These are phyloP conservation scores for Erynnis tages DNA, from an alignment of 2,888 invertebrate genomes.

Conservation along the genomic window DNA sequence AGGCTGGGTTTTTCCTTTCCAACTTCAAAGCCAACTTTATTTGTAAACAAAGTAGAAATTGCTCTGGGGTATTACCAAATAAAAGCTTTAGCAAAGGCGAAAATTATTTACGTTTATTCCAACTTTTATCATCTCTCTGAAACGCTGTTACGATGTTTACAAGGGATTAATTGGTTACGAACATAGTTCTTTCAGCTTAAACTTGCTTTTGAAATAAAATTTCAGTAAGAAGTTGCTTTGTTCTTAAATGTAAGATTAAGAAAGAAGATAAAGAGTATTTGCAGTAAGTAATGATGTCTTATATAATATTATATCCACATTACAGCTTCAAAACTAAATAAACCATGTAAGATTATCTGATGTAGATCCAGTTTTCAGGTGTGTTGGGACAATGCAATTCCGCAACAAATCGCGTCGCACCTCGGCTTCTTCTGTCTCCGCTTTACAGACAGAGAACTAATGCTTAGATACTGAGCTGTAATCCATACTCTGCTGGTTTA, in stretches of 20 bases:
- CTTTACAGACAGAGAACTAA: conserved; percentile 18
- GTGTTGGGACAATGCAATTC: conserved; percentile 39
- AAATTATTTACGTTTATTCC: conserved; percentile 55
- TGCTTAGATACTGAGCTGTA: conserved; percentile 4
- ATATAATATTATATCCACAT: too few species aligned
- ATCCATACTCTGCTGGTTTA: conserved; percentile 9
- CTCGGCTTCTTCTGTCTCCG: conserved; percentile 27
- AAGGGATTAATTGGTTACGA: neutral
- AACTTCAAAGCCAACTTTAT: conserved; percentile 76
- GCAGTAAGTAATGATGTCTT: too few species aligned
- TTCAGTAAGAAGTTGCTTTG: too few species aligned
- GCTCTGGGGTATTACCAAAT: conserved; percentile 76
- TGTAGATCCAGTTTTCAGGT: conserved; percentile 18
- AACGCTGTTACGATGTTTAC: neutral
- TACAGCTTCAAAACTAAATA: too few species aligned
- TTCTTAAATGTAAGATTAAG: too few species aligned
- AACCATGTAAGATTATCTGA: too few species aligned
- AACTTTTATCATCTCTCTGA: conserved; percentile 6
- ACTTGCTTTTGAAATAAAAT: neutral
- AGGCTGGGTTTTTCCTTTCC: conserved; percentile 71
- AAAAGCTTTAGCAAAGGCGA: conserved; percentile 64
- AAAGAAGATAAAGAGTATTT: too few species aligned
- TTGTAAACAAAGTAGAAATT: conserved; percentile 78
- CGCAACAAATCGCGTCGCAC: conserved; percentile 35
- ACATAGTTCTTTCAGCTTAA: neutral